Evolutionary conservation across 2,888 invertebrate genomes (phyloP), one percentile per base, ranked within the genome.

Genomic region (Platypus cylindrus): DNA sequence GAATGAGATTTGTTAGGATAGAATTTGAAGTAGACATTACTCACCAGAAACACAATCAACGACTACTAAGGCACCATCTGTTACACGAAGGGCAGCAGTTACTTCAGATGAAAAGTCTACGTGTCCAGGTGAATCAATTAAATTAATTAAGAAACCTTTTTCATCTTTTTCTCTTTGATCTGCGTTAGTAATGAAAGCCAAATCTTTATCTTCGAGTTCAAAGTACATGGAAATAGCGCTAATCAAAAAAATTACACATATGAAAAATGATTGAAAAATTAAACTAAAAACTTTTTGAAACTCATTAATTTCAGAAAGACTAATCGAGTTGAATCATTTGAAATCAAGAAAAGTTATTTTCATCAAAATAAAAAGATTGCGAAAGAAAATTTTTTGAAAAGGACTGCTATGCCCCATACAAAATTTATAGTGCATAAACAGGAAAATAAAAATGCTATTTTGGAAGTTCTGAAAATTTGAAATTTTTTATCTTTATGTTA

Each of bases 31-130:
- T 7, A 20, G 20, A 20, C 5, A 20, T 20, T 23, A 44, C 71
- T 59, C 64, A 93, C 93, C 95, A 53, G 97, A 97, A 34, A 98
- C 98, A 67, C 98, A 98, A 66, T 99, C 98, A 5, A 99, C 98
- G 32, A 99, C 98, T 35, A 99, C 98, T 41, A 99, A 78, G 54
- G 98, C 98, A 62, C 98, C 98, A 66, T 99, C 98, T 58, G 98
- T 99, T 31, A 99, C 98, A 73, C 98, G 91, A 47, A 99, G 83
- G 51, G 98, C 98, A 55, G 98, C 98, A 35, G 98, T 99, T 49
- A 99, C 98, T 70, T 99, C 97, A 47, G 93, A 94, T 3, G 97
- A 97, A 73, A 99, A 99, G 68, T 99, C 98, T 59, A 99, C 98
- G 83, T 99, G 98, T 48, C 98, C 98, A 50, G 98, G 98, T 13